phyloP scores from a whole-genome alignment of 2,113 vertebrate genomes.

The Channa maculata region DNA sequence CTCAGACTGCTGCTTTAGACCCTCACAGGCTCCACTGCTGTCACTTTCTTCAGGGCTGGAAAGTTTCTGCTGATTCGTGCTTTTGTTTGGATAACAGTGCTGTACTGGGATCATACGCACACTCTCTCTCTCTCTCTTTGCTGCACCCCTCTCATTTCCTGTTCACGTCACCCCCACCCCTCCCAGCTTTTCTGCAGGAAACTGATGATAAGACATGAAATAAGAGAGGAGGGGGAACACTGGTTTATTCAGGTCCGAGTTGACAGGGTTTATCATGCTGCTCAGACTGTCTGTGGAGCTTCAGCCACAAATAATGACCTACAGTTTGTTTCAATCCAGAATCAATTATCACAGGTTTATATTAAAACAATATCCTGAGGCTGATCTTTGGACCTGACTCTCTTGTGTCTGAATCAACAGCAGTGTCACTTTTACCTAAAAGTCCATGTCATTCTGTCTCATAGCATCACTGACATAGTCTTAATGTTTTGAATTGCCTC shows the following conservation, averaged over 20 bases:
- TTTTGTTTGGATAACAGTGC: constrained; percentile 52
- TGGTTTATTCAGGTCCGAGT: constrained; percentile 43
- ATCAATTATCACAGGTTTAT: too few species aligned
- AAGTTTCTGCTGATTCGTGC: constrained; percentile 48
- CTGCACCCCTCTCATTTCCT: constrained; percentile 62
- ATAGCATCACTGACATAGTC: too few species aligned
- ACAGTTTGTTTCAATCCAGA: too few species aligned
- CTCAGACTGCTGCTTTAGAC: constrained; percentile 1
- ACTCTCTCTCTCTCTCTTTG: too few species aligned
- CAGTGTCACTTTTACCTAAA: too few species aligned
- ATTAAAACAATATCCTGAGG: too few species aligned
- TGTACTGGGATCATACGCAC: constrained; percentile 17
- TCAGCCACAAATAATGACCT: too few species aligned
- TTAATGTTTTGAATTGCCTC: too few species aligned
- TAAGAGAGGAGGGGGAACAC: background rate
- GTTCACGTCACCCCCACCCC: constrained; percentile 42
- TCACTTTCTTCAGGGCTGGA: constrained; percentile 18
- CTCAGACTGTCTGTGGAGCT: too few species aligned
- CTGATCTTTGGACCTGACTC: too few species aligned
- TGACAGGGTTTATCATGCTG: background rate
- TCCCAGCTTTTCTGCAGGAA: constrained; percentile 48
- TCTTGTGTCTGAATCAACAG: too few species aligned
- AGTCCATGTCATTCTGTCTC: too few species aligned
- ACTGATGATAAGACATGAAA: constrained; percentile 45
- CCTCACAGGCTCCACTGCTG: background rate